Conservation (phyloP, 1,140 invertebrate species). For the Drosophila paulistorum region DNA sequence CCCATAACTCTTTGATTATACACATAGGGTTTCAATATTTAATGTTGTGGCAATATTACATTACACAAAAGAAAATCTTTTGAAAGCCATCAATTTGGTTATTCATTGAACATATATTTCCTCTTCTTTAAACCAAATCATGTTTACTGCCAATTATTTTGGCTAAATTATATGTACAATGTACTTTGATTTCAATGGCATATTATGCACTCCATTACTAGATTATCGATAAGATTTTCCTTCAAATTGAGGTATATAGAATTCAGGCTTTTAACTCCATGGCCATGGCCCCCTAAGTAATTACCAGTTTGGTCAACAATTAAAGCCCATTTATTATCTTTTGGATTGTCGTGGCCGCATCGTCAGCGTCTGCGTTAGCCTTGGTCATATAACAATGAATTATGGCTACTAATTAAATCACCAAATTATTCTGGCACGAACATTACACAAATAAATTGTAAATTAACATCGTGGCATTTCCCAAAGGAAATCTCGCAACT, state of each 20-base stretch:
- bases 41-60: background rate
- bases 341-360: conserved; percentile 2
- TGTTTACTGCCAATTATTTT: conserved; percentile 4
- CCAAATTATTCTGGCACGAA: conserved; percentile 75
- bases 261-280: conserved; percentile 12
- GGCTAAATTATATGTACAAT: background rate
- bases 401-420: conserved; percentile 78
- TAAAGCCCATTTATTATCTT: conserved; percentile 77
- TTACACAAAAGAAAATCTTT: background rate
- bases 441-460: conserved; percentile 68
- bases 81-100: background rate
- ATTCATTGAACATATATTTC: background rate
- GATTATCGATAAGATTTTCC: conserved; percentile 63
- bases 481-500: conserved; percentile 28
- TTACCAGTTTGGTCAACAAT: conserved; percentile 63
- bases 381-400: conserved; percentile 68
- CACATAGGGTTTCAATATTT: background rate
- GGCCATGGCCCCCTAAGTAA: conserved; percentile 37
- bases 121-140: background rate
- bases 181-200: conserved; percentile 23
- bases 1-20: too few relatives aligned
- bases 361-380: conserved; percentile 19
- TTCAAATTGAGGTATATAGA: background rate
- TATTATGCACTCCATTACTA: conserved; percentile 67
- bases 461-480: conserved; percentile 54